A percentile compares a stretch with the other conserved stretches of the same genome.
These are phyloP conservation scores for Crax fasciolata DNA, from an alignment of 2,797 vertebrate species.

Conservation along the genomic window DNA sequence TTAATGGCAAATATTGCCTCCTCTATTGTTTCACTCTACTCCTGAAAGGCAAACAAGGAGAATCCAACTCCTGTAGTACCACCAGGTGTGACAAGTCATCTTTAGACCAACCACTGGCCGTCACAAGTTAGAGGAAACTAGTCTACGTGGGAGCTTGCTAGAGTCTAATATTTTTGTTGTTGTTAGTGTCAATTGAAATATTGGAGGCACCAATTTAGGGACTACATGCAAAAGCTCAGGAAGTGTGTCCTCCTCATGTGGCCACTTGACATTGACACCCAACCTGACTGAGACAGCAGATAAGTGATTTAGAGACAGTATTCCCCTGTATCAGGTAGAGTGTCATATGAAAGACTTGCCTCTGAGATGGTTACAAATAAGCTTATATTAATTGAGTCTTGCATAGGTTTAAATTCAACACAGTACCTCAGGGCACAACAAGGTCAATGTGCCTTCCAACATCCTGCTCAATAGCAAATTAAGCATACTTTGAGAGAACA, in stretches of 20 bases:
- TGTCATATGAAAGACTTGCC: background rate
- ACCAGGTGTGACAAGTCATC: background rate
- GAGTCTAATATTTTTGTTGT: background rate
- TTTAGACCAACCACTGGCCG: background rate
- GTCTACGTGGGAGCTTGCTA: background rate
- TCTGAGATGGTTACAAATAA: constrained; percentile 42
- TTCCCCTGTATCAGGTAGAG: background rate
- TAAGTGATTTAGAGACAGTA: background rate
- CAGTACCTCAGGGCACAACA: background rate
- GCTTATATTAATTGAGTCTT: constrained; percentile 35
- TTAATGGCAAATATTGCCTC: constrained; percentile 58
- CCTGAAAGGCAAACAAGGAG: constrained; percentile 21
- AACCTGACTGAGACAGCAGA: background rate
- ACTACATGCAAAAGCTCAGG: background rate
- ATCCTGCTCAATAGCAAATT: background rate
- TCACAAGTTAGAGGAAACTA: background rate
- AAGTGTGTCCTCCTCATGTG: background rate
- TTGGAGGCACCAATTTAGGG: background rate
- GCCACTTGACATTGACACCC: background rate
- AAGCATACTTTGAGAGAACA: background rate
- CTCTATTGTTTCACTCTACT: constrained; percentile 19
- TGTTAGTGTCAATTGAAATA: background rate
- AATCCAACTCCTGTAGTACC: background rate
- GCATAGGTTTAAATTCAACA: constrained; percentile 22
- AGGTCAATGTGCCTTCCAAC: constrained; percentile 39